Evolutionary conservation across 2,888 invertebrate species (phyloP).

Genomic region (Dyspetes luteomarginatus): DNA sequence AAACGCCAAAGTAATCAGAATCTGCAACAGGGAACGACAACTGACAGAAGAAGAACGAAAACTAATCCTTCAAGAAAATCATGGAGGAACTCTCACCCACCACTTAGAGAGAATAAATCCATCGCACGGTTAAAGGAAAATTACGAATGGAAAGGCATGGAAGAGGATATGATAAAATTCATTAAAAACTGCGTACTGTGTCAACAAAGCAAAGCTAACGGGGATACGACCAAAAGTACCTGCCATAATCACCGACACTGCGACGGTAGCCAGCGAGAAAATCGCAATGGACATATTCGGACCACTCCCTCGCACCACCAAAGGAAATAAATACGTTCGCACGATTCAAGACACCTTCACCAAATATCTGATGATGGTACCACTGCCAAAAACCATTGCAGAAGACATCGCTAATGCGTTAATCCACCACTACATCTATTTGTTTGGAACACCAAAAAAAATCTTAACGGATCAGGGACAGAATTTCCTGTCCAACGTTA

Average conservation of each 20-base stretch:
- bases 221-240: neutral
- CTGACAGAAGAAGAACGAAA: neutral
- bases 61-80: neutral
- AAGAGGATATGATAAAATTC: neutral
- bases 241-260: neutral
- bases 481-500: neutral
- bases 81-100: no score
- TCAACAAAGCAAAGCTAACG: no score
- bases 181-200: no score
- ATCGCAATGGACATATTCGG: no score
- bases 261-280: neutral
- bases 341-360: neutral
- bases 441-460: neutral
- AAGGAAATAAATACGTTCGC: no score
- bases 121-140: neutral
- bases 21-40: neutral
- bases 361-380: slow-evolving; percentile 4
- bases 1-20: neutral
- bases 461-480: neutral
- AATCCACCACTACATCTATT: neutral
- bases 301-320: no score
- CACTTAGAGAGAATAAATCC: no score
- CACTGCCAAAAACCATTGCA: neutral
- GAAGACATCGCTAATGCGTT: slow-evolving; percentile 8
- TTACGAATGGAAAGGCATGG: neutral